Conservation (phyloP, 2,888 invertebrate genomes). For the Ophion ellenae region DNA sequence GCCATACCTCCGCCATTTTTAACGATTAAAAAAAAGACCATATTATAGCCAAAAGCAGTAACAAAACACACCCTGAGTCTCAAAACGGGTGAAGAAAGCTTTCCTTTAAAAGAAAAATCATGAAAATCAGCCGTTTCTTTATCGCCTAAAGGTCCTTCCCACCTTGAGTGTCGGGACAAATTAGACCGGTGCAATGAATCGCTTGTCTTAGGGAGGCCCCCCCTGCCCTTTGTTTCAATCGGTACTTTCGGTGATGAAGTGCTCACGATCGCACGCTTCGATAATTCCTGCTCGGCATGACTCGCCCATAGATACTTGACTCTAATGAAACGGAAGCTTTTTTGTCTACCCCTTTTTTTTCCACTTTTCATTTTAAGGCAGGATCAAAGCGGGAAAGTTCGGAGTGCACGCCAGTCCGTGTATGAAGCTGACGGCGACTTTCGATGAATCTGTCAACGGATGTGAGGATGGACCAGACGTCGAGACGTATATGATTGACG, state of each 20-base stretch:
- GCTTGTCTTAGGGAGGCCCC: not conserved
- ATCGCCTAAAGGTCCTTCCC: not conserved
- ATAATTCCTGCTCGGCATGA: constrained; percentile 46
- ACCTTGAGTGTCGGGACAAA: not conserved
- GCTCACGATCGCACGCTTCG: constrained; percentile 51
- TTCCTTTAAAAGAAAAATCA: too few relatives aligned
- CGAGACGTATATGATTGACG: not conserved
- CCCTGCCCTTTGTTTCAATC: not conserved
- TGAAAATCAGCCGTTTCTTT: too few relatives aligned
- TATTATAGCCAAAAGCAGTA: too few relatives aligned
- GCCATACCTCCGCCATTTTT: too few relatives aligned
- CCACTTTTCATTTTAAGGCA: not conserved
- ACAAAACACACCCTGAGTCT: too few relatives aligned
- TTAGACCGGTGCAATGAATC: not conserved
- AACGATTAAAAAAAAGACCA: too few relatives aligned
- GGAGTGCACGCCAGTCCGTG: not conserved
- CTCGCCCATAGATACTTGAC: constrained; percentile 13
- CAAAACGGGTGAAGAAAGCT: too few relatives aligned
- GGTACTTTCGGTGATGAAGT: constrained; percentile 20
- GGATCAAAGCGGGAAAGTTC: not conserved
- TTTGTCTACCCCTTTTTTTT: constrained; percentile 25
- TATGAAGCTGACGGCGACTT: not conserved
- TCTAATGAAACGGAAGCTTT: constrained; percentile 34
- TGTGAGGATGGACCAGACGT: not conserved
- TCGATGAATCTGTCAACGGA: constrained; percentile 9